phyloP scores from a whole-genome alignment of 2,797 vertebrate species.

The Malurus leucopterus region DNA sequence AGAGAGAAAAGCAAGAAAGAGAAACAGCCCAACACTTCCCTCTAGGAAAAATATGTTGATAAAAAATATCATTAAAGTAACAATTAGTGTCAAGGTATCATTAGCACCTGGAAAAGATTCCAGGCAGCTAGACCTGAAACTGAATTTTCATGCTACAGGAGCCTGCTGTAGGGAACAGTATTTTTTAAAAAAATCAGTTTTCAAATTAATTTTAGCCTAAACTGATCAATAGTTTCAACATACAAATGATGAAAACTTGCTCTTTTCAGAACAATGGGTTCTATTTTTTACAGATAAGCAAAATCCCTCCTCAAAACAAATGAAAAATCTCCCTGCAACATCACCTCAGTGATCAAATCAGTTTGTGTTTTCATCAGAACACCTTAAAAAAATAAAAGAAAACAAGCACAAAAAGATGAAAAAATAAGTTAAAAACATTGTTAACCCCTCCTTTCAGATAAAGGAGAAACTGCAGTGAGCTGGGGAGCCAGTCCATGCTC shows the following conservation, averaged over 20 bases:
- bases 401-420: fast-evolving
- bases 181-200: neutral
- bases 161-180: neutral
- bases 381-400: neutral
- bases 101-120: neutral
- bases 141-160: neutral
- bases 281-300: neutral
- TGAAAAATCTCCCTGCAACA: fast-evolving
- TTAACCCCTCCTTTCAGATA: neutral
- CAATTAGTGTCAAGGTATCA: neutral
- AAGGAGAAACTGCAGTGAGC: neutral
- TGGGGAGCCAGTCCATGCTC: neutral
- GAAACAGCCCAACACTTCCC: neutral
- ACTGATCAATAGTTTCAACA: neutral
- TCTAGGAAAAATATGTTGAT: neutral
- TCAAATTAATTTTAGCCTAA: neutral
- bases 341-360: neutral
- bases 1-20: neutral
- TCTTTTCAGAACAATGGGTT: neutral
- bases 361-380: neutral
- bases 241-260: neutral
- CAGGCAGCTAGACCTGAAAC: neutral
- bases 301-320: neutral
- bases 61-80: neutral
- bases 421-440: neutral